Conservation (phyloP, 1,140 invertebrate genomes). For the Neodiprion virginianus region DNA sequence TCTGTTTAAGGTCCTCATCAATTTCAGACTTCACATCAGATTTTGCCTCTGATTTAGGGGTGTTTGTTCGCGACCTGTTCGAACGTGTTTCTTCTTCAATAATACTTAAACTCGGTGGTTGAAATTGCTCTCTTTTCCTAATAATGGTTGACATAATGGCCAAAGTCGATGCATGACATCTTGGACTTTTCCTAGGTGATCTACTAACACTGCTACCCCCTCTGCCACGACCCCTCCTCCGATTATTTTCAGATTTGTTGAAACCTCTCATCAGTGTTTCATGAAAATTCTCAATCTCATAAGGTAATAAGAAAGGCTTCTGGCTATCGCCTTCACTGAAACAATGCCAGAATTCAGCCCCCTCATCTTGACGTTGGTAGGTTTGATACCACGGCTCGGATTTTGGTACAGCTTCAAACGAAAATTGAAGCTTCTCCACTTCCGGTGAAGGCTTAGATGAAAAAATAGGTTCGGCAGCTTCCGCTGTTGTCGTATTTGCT, state of each 20-base stretch:
- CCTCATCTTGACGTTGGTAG: slow-evolving; percentile 76
- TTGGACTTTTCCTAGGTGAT: slow-evolving; percentile 80
- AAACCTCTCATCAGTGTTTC: slow-evolving; percentile 40
- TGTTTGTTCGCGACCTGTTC: slow-evolving; percentile 22
- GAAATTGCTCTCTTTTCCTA: slow-evolving; percentile 50
- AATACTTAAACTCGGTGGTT: slow-evolving; percentile 30
- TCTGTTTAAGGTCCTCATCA: slow-evolving; percentile 49
- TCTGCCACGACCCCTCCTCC: slow-evolving; percentile 45
- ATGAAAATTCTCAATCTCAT: slow-evolving; percentile 71
- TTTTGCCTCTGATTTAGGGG: slow-evolving; percentile 22
- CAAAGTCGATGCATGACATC: slow-evolving; percentile 84
- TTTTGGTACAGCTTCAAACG: slow-evolving; percentile 75
- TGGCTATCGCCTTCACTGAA: slow-evolving; percentile 57
- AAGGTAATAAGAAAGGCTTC: slow-evolving; percentile 76
- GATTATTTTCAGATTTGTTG: slow-evolving; percentile 39
- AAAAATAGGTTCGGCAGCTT: slow-evolving; percentile 45
- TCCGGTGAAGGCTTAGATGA: slow-evolving; percentile 64
- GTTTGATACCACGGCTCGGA: slow-evolving; percentile 81
- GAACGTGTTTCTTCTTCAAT: slow-evolving; percentile 39
- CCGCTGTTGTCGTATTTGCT: slow-evolving; percentile 26
- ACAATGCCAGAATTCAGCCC: slow-evolving; percentile 65
- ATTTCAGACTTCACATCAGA: slow-evolving; percentile 39
- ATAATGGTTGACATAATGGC: slow-evolving; percentile 71
- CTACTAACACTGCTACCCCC: slow-evolving; percentile 52
- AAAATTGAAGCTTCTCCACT: slow-evolving; percentile 73